Evolutionary conservation across 2,797 vertebrate species (phyloP), one percentile per base, ranked within the genome.

Genomic region (Decapterus maruadsi): DNA sequence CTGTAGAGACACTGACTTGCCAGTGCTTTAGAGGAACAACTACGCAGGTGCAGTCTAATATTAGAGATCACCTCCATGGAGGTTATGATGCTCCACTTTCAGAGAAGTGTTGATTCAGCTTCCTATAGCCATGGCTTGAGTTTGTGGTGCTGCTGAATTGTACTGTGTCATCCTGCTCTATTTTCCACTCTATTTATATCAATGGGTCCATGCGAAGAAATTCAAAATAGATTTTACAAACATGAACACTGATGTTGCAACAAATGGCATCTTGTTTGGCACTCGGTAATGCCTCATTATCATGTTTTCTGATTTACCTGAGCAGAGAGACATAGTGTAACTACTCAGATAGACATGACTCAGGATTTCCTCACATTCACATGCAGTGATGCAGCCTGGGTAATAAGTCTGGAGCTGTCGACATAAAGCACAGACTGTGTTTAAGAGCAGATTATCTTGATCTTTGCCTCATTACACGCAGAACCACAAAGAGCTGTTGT

Each of bases 291-390:
- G 40, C 76, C 46, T 83, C 72, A 85, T 80, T 22, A 78, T 36
- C n/a, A 67, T 71, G 46, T 80, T 46, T 46, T 71, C 22, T 64
- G 26, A 42, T 75, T 34, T 36, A 70, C 34, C 58, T 72, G 64
- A 82, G 62, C 26, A 40, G 26, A 67, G 31, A 83, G 82, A 85
- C 75, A 80, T 78, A 40, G 59, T 75, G 56, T 72, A 83, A 79
- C 42, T 8, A 51, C 13, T 43, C 34, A 65, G 0, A 51, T 3
- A 86, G 87, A 87, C 71, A 14, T 91, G 87, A 92, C 72, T 91
- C 89, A 92, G 51, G 46, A 22, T 70, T 56, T 72, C 38, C 43
- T 83, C 54, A 83, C 62, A 67, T 70, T 69, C 38, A 45, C 34
- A 31, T 64, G 34, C 72, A 84, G 19, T 45, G 46, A 77, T 82